Base-by-base conservation (phyloP, 1,140 invertebrate species). In the Rhopalosiphum padi region DNA sequence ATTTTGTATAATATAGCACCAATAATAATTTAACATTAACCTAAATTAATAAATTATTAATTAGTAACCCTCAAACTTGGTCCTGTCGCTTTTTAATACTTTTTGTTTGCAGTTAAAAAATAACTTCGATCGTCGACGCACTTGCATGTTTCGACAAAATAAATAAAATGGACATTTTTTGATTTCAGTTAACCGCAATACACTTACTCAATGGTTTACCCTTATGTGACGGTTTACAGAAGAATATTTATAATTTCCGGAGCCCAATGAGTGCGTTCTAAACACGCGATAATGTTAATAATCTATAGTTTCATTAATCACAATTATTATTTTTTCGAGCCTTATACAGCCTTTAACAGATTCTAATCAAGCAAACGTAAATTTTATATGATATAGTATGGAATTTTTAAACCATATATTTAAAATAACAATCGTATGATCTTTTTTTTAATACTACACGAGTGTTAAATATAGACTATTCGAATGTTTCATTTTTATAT, bases 231-330 rank as follows among this genome's bases (percentile, higher is more conserved):
- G 15, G 15, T n/a, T n/a, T n/a, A 77, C 60, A 18, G 30, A 77
- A 4, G 30, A 77, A 77, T 77, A 77, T 77, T 77, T 77, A 30
- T 77, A 35, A n/a, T 77, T n/a, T 77, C 30, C 60, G 25, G 25
- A 60, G 25, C 30, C 2, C 11, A 60, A 60, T 8, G 60, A n/a
- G 60, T 77, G 60, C 15, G 30, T n/a, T 77, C 30, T 77, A 77
- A 77, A 77, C 60, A 77, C 11, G 60, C 60, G 18, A 77, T n/a
- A 77, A 77, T 77, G 30, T 15, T 77, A 18, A 18, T 77, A 77
- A 77, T 77, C 60, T 77, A 77, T 77, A 77, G 15, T 18, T 77
- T n/a, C n/a, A 77, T 77, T 77, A 77, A 77, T 77, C n/a, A 77
- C n/a, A 77, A 77, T 77, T n/a, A 77, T 77, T 77, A 21, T n/a